Percentiles rank a stretch among this genome's conserved stretches.
Evolutionary conservation across 2,113 vertebrate genomes (phyloP).

Genomic region (Lucifuga dentata): DNA sequence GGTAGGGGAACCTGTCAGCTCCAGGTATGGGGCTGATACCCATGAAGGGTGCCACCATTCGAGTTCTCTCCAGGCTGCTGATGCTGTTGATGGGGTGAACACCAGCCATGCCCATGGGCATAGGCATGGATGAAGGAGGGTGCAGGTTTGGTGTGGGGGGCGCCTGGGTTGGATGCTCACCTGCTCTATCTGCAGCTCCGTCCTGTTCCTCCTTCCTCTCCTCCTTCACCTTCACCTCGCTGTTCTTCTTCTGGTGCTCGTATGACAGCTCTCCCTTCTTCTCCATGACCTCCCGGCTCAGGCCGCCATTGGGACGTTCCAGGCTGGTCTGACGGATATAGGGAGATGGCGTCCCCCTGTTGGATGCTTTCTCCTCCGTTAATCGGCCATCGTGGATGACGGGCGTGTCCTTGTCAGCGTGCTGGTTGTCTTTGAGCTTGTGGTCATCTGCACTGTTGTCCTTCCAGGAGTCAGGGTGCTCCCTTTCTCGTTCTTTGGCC

Average conservation of each 20-base stretch:
- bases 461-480: conserved; percentile 91
- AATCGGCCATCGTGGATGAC: conserved; percentile 85
- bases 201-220: conserved; percentile 95
- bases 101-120: conserved; percentile 90
- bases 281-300: conserved; percentile 87
- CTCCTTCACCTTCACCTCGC: conserved; percentile 96
- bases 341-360: conserved; percentile 88
- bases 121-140: conserved; percentile 88
- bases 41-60: conserved; percentile 97
- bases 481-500: conserved; percentile 88
- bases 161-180: conserved; percentile 81
- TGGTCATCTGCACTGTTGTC: conserved; percentile 89
- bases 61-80: conserved; percentile 93
- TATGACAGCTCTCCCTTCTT: conserved; percentile 88
- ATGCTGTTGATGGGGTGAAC: conserved; percentile 95
- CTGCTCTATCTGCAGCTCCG: conserved; percentile 82
- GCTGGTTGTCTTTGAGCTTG: conserved; percentile 92
- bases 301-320: conserved; percentile 86
- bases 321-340: conserved; percentile 84
- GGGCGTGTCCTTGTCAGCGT: conserved; percentile 88
- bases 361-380: conserved; percentile 90
- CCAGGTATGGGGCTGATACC: conserved; percentile 95
- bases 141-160: conserved; percentile 84
- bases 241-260: conserved; percentile 91
- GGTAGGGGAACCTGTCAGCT: conserved; percentile 95